These are phyloP conservation scores for Labia minor DNA, from an alignment of 2,888 invertebrate species.

Conservation along the genomic window DNA sequence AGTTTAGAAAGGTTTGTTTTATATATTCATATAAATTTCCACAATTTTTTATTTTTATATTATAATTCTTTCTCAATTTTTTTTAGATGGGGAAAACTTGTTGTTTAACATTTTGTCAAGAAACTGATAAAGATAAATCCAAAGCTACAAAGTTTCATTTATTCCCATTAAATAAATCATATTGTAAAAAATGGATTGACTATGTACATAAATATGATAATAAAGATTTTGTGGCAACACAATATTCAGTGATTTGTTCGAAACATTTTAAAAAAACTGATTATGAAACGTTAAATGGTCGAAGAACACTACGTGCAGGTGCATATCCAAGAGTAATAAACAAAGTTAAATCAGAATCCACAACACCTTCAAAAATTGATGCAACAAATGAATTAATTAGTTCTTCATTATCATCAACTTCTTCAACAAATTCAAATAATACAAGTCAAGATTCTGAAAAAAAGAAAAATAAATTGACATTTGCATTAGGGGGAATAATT, in stretches of 20 bases:
- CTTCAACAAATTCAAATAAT: not conserved
- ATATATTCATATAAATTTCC: too few relatives aligned
- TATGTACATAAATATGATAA: conserved; percentile 3
- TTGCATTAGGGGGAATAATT: not conserved
- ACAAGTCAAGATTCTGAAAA: too few relatives aligned
- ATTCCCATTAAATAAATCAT: not conserved
- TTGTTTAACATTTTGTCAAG: not conserved
- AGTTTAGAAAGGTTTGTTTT: too few relatives aligned
- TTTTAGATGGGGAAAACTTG: not conserved
- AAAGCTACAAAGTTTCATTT: not conserved
- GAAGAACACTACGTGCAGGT: not conserved
- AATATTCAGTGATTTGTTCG: not conserved
- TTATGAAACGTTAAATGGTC: not conserved
- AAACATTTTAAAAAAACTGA: not conserved
- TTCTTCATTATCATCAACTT: not conserved
- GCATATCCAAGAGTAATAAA: not conserved
- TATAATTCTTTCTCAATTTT: too few relatives aligned
- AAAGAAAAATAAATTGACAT: not conserved
- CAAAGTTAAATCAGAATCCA: not conserved
- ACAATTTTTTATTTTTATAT: too few relatives aligned
- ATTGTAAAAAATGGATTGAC: not conserved
- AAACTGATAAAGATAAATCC: not conserved
- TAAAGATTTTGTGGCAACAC: not conserved
- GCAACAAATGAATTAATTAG: too few relatives aligned
- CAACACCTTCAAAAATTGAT: not conserved